Base-by-base conservation (phyloP, 2,113 vertebrate genomes). In the Tylochromis polylepis region DNA sequence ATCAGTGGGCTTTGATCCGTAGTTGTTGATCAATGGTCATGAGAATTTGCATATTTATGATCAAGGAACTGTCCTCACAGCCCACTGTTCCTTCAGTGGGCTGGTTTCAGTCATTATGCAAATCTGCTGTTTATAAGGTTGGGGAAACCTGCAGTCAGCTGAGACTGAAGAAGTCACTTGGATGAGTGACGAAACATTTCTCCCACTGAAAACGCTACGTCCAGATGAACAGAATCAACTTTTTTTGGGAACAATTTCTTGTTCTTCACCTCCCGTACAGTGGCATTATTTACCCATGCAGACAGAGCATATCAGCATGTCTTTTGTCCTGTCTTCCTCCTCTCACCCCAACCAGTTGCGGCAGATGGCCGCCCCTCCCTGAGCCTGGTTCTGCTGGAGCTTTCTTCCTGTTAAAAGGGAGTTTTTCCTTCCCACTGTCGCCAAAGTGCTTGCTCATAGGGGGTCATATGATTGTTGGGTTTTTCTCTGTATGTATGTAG, bases 381-480 rank as follows among this genome's bases (percentile, higher is more conserved):
- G 5, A 62, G 3, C 16, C 9, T 62, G 29, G 29, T 6, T 20
- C 59, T 62, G 29, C 16, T 11, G 9, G 1, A 6, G 9, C 5
- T 20, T 62, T 62, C 29, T 34, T 62, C 16, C 59, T 62, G 29
- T 62, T 62, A 62, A 62, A 62, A 11, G 1, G 29, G 3, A 62
- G 29, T 4, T 62, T 62, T 11, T 1, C 29, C 59, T 62, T 34
- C 59, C 16, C 16, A 62, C 0, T 34, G 16, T 59, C 1, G 4
- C 24, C 56, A 58, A 27, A 58, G 12, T 27, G 22, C 56, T 58
- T 58, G 56, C 22, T 27, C 24, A 24, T 57, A 57, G 22, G 11
- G 56, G 11, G 56, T 58, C 56, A 27, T 27, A 58, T 58, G 3
- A 58, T 58, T 58, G 1, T 8, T 57, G 11, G 11, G 0, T 0